Evolutionary conservation across 2,113 vertebrate genomes (phyloP).

Genomic region (Oreochromis spilurus): DNA sequence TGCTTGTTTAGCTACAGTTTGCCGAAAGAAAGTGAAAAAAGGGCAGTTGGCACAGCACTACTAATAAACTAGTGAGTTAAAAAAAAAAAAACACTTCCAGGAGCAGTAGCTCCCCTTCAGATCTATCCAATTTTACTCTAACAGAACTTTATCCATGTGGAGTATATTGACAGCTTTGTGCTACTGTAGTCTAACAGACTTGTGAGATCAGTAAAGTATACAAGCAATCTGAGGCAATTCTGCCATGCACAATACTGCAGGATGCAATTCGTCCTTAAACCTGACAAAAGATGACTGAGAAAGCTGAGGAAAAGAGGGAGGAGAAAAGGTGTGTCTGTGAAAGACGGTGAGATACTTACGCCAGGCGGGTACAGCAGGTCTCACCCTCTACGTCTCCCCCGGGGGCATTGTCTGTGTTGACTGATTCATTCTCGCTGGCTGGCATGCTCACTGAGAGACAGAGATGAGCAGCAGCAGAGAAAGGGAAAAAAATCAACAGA

Average conservation of each 20-base stretch:
- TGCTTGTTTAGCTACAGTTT: background rate
- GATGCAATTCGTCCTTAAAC: background rate
- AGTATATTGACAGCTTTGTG: background rate
- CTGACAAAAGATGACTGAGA: background rate
- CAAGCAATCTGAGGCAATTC: background rate
- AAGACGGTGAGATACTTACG: constrained; percentile 79
- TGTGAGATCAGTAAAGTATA: background rate
- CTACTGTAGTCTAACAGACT: background rate
- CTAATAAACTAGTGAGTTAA: background rate
- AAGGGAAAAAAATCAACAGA: background rate
- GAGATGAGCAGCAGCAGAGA: constrained; percentile 18
- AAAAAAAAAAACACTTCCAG: background rate
- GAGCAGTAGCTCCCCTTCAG: background rate
- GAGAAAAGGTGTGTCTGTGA: background rate
- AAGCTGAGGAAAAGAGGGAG: background rate
- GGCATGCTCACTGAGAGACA: constrained; percentile 92
- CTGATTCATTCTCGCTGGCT: constrained; percentile 95
- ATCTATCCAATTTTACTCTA: background rate
- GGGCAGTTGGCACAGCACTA: background rate
- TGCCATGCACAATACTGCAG: background rate
- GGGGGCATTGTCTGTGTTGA: constrained; percentile 95
- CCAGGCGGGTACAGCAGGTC: constrained; percentile 90
- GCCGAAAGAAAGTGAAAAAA: background rate
- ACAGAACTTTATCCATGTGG: background rate
- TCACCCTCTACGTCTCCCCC: constrained; percentile 92